A percentile compares a stretch with the other conserved stretches of the same genome.
phyloP scores from a whole-genome alignment of 2,888 invertebrate species.

The Ectemnius lituratus region DNA sequence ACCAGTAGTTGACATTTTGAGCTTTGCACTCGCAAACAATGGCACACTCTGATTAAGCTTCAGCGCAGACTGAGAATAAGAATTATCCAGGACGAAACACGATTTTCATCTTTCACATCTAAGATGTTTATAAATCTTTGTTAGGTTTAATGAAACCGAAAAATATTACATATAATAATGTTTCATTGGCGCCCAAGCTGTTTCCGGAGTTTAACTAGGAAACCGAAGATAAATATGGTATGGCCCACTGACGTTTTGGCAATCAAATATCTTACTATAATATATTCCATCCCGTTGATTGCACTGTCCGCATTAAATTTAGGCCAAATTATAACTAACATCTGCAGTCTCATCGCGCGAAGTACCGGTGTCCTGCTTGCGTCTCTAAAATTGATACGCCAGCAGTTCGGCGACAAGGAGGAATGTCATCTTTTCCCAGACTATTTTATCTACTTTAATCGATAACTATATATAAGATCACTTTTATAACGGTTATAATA shows the following conservation, averaged over 20 bases:
- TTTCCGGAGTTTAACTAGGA: neutral
- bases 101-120: too few relatives aligned
- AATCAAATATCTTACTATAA: constrained; percentile 19
- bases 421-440: neutral
- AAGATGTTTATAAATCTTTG: too few relatives aligned
- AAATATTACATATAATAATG: neutral
- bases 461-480: too few relatives aligned
- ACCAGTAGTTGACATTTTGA: constrained; percentile 10
- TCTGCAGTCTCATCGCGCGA: neutral
- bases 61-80: constrained; percentile 16
- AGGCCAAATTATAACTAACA: constrained; percentile 20
- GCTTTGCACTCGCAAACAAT: neutral
- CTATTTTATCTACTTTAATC: too few relatives aligned
- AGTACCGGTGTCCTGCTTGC: neutral
- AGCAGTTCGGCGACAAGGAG: neutral
- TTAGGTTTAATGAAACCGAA: too few relatives aligned
- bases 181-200: neutral
- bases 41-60: constrained; percentile 26
- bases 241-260: constrained; percentile 19
- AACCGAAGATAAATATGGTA: constrained; percentile 10
- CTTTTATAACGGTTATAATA: too few relatives aligned
- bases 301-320: constrained; percentile 29
- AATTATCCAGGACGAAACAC: constrained; percentile 1
- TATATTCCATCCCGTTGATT: constrained; percentile 16
- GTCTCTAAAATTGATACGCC: neutral